A percentile compares a stretch with the other conserved stretches of the same genome.
phyloP scores from a whole-genome alignment of 2,113 vertebrate species.

The Tursiops truncatus region DNA sequence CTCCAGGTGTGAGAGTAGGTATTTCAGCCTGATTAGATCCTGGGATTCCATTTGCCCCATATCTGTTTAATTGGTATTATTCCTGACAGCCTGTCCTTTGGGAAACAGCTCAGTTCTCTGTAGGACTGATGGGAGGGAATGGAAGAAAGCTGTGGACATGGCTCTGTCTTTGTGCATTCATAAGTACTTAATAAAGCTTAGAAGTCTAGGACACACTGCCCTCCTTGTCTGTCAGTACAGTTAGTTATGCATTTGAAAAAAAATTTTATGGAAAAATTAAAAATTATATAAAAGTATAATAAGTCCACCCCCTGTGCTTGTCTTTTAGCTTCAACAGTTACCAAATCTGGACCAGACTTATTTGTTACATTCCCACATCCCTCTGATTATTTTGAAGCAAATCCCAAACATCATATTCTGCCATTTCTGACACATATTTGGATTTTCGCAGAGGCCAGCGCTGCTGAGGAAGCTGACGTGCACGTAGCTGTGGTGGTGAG shows the following conservation, averaged over 20 bases:
- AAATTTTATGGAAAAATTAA: background rate
- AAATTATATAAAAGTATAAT: background rate
- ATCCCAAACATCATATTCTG: background rate
- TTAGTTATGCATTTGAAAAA: background rate
- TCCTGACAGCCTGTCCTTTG: background rate
- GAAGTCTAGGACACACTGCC: background rate
- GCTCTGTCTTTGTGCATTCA: background rate
- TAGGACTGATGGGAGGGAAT: background rate
- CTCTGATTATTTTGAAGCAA: background rate
- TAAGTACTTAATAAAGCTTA: background rate
- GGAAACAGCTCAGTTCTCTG: background rate
- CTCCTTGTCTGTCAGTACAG: background rate
- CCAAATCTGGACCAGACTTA: background rate
- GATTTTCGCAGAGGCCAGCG: slow-evolving; percentile 90
- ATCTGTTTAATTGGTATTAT: background rate
- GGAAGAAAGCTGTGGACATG: background rate
- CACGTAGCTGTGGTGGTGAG: slow-evolving; percentile 93
- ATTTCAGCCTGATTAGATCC: background rate
- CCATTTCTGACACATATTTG: background rate
- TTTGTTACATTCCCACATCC: background rate
- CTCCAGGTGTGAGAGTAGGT: background rate
- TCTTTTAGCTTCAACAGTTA: background rate
- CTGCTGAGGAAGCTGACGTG: slow-evolving; percentile 91
- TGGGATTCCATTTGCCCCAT: background rate
- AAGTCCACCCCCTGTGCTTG: background rate